Evolutionary conservation across 1,140 invertebrate species (phyloP), one percentile per base, ranked within the genome.

Genomic region (Delia radicum): DNA sequence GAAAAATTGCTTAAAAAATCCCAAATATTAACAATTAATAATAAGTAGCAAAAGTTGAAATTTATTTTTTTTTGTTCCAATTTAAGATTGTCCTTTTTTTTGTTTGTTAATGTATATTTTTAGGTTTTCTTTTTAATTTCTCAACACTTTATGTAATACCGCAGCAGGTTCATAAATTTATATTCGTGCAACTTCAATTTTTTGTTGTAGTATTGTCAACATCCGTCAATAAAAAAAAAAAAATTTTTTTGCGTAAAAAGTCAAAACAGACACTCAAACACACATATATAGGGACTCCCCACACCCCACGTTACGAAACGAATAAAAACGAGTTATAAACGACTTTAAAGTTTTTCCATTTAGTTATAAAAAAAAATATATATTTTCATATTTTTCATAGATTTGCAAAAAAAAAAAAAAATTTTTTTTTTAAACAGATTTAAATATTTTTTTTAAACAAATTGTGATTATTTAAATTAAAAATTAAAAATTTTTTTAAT

Each of bases 331-430:
- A 69, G 65, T 69, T 69, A 33, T 69, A 65, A 37, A 31, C 29
- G 65, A 69, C 65, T 69, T 69, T 69, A 21, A 69, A 69, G 65
- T 69, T 69, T n/a, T n/a, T n/a, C n/a, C n/a, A n/a, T n/a, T n/a
- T n/a, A 69, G 33, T 69, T 69, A 15, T 37, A 27, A 33, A 33
- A 27, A 10, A 26, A 3, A 28, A 27, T n/a, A n/a, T n/a, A 42
- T 42, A 15, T 42, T 8, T 42, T 42, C 7, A 8, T 42, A 2
- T 10, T 33, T 33, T 10, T 33, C 7, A 33, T 33, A 10, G 33
- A 10, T 33, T 2, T 33, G n/a, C n/a, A n/a, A n/a, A n/a, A n/a
- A n/a, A n/a, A n/a, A n/a, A 33, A 33, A 42, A 42, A 15, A 15
- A 10, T 8, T 3, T 10, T 42, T 42, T 42, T 42, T 42, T 42